phyloP scores from a whole-genome alignment of 2,888 invertebrate species.

The Colostygia pectinataria region DNA sequence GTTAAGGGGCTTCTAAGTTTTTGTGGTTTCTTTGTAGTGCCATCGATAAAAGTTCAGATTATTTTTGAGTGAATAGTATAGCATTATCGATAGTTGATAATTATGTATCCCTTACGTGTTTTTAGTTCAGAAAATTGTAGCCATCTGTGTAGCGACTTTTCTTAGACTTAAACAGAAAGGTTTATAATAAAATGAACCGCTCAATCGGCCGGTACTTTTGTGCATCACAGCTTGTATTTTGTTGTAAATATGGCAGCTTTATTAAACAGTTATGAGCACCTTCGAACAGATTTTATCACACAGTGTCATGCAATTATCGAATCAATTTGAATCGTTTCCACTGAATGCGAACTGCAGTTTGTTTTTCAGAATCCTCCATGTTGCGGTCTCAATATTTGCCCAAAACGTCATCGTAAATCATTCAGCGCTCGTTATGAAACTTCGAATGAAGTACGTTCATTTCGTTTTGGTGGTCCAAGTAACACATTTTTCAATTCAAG shows the following conservation, averaged over 20 bases:
- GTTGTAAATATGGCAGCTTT: no score
- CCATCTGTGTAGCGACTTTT: conserved; percentile 13
- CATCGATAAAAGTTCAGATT: no score
- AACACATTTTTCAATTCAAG: conserved; percentile 9
- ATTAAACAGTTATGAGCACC: neutral
- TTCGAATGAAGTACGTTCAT: conserved; percentile 42
- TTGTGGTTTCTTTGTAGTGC: no score
- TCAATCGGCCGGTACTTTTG: neutral
- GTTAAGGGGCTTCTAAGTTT: no score
- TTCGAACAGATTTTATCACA: neutral
- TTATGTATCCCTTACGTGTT: no score
- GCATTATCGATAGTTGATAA: no score
- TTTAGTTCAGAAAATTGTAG: conserved; percentile 7
- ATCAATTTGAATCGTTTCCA: neutral
- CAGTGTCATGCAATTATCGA: neutral
- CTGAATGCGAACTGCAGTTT: conserved; percentile 11
- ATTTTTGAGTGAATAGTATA: no score
- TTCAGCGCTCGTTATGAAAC: conserved; percentile 38
- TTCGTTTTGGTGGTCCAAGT: conserved; percentile 26
- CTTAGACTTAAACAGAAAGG: conserved; percentile 20
- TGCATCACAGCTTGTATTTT: neutral
- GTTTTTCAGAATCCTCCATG: conserved; percentile 15
- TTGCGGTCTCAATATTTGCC: conserved; percentile 31
- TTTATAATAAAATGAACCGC: conserved; percentile 3
- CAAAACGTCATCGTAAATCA: conserved; percentile 39